phyloP scores from a whole-genome alignment of 1,140 invertebrate genomes.

The Cotesia glomerata region DNA sequence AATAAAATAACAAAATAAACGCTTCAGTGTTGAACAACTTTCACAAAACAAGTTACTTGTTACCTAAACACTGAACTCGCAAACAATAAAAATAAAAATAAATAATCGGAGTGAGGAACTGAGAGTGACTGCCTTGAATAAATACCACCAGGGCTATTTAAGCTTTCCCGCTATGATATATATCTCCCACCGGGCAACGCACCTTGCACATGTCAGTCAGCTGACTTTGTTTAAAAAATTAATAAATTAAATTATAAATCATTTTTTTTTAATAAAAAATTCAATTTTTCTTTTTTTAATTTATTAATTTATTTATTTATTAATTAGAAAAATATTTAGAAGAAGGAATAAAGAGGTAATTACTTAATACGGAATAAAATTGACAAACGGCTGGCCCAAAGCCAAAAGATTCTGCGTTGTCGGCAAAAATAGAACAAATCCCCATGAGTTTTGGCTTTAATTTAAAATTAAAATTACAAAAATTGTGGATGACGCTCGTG shows the following conservation, averaged over 20 bases:
- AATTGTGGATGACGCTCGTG: slow-evolving; percentile 11
- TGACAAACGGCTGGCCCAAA: slow-evolving; percentile 48
- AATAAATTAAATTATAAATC: neutral
- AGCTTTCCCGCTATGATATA: slow-evolving; percentile 43
- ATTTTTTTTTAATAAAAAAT: neutral
- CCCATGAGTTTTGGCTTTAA: slow-evolving; percentile 54
- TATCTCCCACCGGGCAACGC: slow-evolving; percentile 37
- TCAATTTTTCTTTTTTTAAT: too few relatives aligned
- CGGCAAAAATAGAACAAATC: slow-evolving; percentile 58
- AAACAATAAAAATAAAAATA: neutral
- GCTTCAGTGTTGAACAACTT: neutral
- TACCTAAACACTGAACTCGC: slow-evolving; percentile 1
- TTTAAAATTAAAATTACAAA: neutral
- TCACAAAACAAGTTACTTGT: neutral
- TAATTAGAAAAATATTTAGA: too few relatives aligned
- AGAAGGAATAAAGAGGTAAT: neutral
- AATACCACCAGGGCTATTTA: slow-evolving; percentile 56
- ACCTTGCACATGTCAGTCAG: slow-evolving; percentile 44
- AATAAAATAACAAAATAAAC: neutral
- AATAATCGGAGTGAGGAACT: neutral
- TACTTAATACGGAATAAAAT: slow-evolving; percentile 36
- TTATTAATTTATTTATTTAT: too few relatives aligned
- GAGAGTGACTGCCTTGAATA: slow-evolving; percentile 52
- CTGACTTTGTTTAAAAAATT: slow-evolving; percentile 43
- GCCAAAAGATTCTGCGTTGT: slow-evolving; percentile 58